These are phyloP conservation scores for Leucophenga maculata DNA, from an alignment of 2,888 invertebrate genomes.

Conservation along the genomic window DNA sequence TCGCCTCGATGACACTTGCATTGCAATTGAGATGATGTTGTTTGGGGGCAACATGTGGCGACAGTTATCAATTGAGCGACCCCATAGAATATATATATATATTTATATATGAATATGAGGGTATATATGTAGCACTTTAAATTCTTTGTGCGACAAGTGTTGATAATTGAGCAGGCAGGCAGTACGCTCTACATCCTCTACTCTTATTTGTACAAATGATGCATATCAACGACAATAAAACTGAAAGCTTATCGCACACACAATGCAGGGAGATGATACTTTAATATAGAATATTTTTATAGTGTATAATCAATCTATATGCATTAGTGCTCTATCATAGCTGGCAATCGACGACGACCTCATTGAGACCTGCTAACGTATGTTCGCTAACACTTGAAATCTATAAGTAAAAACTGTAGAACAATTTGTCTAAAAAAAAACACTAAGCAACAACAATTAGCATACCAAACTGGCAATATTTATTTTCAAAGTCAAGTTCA, in stretches of 20 bases:
- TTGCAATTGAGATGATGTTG: neutral
- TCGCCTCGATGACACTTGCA: conserved; percentile 5
- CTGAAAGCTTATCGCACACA: neutral
- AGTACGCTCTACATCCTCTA: neutral
- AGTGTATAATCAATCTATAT: neutral
- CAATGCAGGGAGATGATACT: neutral
- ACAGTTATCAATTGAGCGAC: conserved; percentile 11
- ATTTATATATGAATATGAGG: too few species aligned
- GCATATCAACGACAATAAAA: conserved; percentile 6
- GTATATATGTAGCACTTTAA: too few species aligned
- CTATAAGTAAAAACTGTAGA: too few species aligned
- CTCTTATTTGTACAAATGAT: conserved; percentile 4
- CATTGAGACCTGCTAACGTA: too few species aligned
- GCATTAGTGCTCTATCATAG: neutral
- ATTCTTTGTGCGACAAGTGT: neutral
- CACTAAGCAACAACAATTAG: too few species aligned
- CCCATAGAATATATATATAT: neutral
- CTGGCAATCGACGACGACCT: too few species aligned
- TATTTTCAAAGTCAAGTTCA: too few species aligned
- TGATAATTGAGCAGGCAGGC: conserved; percentile 24
- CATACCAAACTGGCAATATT: too few species aligned
- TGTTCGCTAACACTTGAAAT: too few species aligned
- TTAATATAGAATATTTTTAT: neutral
- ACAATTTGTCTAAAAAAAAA: too few species aligned
- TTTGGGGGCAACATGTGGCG: neutral